Conservation (phyloP, 1,140 invertebrate genomes). For the Octopus sinensis region DNA sequence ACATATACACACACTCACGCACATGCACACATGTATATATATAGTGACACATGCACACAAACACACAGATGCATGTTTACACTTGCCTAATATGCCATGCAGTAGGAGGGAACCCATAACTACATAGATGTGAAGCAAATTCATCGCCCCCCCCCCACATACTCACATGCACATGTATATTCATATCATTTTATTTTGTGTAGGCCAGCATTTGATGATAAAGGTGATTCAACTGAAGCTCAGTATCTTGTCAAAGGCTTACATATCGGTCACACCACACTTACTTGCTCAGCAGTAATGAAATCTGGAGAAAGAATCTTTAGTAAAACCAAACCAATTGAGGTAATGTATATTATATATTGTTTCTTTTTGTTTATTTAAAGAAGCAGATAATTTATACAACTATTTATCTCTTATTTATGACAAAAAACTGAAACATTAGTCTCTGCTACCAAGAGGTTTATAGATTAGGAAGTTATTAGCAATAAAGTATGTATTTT, state of each 20-base stretch:
- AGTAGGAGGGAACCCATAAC: too few species aligned
- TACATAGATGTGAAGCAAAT: too few species aligned
- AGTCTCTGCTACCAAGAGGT: background rate
- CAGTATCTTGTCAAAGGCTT: constrained; percentile 50
- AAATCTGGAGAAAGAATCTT: constrained; percentile 36
- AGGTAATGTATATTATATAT: constrained; percentile 36
- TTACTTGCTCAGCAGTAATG: constrained; percentile 44
- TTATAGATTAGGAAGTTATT: background rate
- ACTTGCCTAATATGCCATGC: too few species aligned
- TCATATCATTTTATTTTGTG: constrained; percentile 12
- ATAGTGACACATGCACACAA: too few species aligned
- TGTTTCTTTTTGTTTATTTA: constrained; percentile 2
- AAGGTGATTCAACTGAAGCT: constrained; percentile 41
- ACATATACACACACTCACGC: too few species aligned
- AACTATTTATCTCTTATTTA: background rate
- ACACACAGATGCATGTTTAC: too few species aligned
- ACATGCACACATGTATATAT: too few species aligned
- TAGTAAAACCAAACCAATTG: constrained; percentile 51
- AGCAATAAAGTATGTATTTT: background rate
- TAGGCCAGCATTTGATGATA: constrained; percentile 33
- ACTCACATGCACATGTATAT: background rate
- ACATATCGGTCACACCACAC: constrained; percentile 51
- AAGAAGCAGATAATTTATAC: background rate
- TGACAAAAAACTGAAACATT: background rate
- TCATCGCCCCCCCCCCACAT: too few species aligned